Conservation (phyloP, 2,113 vertebrate species). For the Hipposideros armiger region DNA sequence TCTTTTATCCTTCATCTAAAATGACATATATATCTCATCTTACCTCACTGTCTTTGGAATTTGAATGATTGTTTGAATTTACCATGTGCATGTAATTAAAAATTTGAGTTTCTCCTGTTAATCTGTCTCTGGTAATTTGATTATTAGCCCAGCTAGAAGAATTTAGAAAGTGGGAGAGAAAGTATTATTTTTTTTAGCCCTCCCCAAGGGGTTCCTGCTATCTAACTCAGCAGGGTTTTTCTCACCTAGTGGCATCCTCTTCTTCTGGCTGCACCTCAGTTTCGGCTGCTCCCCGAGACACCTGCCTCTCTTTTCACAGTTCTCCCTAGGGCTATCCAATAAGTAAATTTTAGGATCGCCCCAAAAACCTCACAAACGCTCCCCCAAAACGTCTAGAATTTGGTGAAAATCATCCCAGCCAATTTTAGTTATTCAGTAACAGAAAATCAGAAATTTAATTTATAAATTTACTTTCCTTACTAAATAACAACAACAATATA, state of each 20-base stretch:
- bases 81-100: neutral
- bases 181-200: neutral
- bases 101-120: neutral
- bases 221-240: neutral
- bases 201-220: neutral
- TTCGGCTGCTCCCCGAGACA: neutral
- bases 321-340: neutral
- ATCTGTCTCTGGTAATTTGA: neutral
- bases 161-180: neutral
- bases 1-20: neutral
- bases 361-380: neutral
- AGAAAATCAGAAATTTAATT: conserved; percentile 31
- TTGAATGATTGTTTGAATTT: neutral
- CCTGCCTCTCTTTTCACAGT: neutral
- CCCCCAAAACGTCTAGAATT: conserved; percentile 13
- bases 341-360: neutral
- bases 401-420: neutral
- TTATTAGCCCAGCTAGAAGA: neutral
- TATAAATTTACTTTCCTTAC: conserved; percentile 22
- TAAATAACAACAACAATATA: neutral
- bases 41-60: neutral
- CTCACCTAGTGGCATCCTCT: neutral
- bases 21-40: neutral
- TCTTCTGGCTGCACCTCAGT: neutral
- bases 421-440: conserved; percentile 15